These are phyloP conservation scores for Limonius californicus DNA, from an alignment of 1,140 invertebrate genomes.

Conservation along the genomic window DNA sequence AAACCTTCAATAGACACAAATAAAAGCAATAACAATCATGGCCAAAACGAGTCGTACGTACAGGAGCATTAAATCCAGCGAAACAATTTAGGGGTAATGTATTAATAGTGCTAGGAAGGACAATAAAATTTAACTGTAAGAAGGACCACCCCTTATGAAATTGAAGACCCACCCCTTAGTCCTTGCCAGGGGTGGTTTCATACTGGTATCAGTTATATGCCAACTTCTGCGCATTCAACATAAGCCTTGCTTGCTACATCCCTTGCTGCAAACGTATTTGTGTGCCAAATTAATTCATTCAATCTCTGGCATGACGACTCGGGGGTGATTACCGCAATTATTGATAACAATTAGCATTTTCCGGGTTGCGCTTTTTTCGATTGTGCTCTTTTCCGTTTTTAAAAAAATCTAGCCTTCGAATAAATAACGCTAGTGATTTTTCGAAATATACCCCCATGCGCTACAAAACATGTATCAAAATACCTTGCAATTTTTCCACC, in stretches of 20 bases:
- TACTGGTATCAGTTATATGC: constrained; percentile 10
- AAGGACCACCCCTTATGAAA: constrained; percentile 17
- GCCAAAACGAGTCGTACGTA: too few relatives aligned
- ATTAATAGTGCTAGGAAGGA: constrained; percentile 12
- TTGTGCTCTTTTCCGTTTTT: too few relatives aligned
- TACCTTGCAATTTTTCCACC: neutral
- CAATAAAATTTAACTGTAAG: constrained; percentile 16
- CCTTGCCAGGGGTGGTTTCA: constrained; percentile 13
- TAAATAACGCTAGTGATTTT: too few relatives aligned
- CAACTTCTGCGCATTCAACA: constrained; percentile 18
- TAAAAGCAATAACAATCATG: too few relatives aligned
- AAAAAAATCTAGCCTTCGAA: too few relatives aligned
- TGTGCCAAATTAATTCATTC: neutral
- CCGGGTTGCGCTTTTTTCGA: too few relatives aligned
- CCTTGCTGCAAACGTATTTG: neutral
- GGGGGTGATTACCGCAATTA: too few relatives aligned
- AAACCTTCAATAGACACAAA: too few relatives aligned
- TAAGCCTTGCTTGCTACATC: neutral
- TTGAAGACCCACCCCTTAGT: constrained; percentile 14
- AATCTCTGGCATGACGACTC: too few relatives aligned
- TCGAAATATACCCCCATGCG: neutral
- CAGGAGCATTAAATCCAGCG: neutral
- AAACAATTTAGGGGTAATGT: constrained; percentile 7
- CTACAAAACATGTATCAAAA: neutral
- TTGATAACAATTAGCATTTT: too few relatives aligned